A percentile compares a stretch with the other conserved stretches of the same genome.
These are phyloP conservation scores for Macrosiphum euphorbiae DNA, from an alignment of 2,888 invertebrate genomes.

Conservation along the genomic window DNA sequence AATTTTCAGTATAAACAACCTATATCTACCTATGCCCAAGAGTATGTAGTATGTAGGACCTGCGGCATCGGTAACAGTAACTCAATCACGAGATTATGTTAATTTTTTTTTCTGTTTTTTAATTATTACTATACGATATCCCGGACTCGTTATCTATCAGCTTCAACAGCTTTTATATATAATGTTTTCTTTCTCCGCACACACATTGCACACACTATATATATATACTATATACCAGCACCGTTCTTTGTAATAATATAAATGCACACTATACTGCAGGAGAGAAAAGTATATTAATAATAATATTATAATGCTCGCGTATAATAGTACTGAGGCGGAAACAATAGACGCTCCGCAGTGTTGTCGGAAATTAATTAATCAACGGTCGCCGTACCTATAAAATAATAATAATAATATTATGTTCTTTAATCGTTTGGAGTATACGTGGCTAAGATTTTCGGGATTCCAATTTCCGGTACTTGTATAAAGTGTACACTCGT, in stretches of 20 bases:
- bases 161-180: background rate
- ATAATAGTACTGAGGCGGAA: slow-evolving; percentile 25
- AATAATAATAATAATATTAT: background rate
- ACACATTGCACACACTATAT: background rate
- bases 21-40: too few species aligned
- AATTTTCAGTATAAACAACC: background rate
- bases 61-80: too few species aligned
- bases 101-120: background rate
- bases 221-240: background rate
- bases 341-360: slow-evolving; percentile 50
- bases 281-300: slow-evolving; percentile 18
- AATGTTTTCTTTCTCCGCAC: background rate
- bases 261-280: background rate
- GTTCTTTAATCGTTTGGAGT: background rate
- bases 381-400: slow-evolving; percentile 4
- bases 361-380: slow-evolving; percentile 56
- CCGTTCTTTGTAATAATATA: slow-evolving; percentile 31
- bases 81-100: too few species aligned
- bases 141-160: background rate
- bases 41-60: too few species aligned
- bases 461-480: slow-evolving; percentile 24
- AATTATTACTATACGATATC: background rate
- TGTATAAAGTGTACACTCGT: background rate
- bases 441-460: background rate
- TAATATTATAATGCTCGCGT: slow-evolving; percentile 32